Base-by-base conservation (phyloP, 2,113 vertebrate species). In the Melanerpes aurifrons region DNA sequence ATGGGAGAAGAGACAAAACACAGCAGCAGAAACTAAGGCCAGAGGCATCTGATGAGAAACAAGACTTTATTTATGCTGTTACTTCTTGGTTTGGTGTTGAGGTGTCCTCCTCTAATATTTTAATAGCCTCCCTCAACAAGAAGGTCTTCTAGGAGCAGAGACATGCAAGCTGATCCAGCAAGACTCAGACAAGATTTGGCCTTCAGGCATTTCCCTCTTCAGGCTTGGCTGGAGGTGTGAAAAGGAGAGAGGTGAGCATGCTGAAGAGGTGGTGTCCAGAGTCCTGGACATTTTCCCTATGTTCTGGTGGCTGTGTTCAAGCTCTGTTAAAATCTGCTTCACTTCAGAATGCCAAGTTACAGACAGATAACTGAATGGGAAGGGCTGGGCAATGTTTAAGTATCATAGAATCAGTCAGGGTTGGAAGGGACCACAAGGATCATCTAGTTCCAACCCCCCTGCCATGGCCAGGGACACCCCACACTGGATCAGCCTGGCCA, bases 191-290 rank as follows among this genome's bases (percentile, higher is more conserved):
- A 77, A 59, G 71, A 43, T 56, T 57, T 24, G 61, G 29, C 91
- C 82, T 89, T 96, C 92, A 95, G 64, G 50, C 92, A 82, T 95
- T 92, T 94, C 75, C 87, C 50, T 80, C 40, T 82, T 95, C 93
- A 85, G 57, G 6, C 21, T 50, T 8, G 2, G 7, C 96, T 96
- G 93, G n/a, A 85, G 16, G 21, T 50, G 22, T 14, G 35, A 72
- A 82, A 87, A 91, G 7, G 20, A 84, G 12, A 93, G 40, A 73
- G 16, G 16, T 28, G 31, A 92, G 64, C 26, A 78, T 54, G 71
- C 10, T 40, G 22, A 13, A 19, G 71, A 88, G 69, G 47, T 25
- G 1, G 22, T 24, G 12, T 66, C 35, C 64, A 73, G n/a, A 86
- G n/a, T 3, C 20, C 50, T 45, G 31, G 37, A 21, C 9, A 45